Base-by-base conservation (phyloP, 2,888 invertebrate genomes). In the Melanophora roralis region DNA sequence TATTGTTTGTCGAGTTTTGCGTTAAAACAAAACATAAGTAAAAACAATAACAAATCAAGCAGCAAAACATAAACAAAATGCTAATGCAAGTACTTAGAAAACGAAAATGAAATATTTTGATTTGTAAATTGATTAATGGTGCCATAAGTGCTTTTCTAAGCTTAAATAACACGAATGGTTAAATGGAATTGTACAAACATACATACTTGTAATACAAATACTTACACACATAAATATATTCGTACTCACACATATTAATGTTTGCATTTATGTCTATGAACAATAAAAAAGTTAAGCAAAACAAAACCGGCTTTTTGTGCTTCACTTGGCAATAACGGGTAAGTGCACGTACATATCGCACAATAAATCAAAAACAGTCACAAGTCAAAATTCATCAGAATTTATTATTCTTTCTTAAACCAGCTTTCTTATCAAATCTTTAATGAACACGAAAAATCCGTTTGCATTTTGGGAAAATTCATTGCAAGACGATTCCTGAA, bases 101-200 rank as follows among this genome's bases (percentile, higher is more conserved):
- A 72, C 34, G 75, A 76, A 76, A 80, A 76, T 68, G 72, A 80
- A 80, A 80, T 72, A 76, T 76, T 80, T 80, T 80, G 80, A 80
- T 80, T 80, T 80, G 76, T 76, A 76, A 80, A 80, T 80, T 80
- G 80, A 80, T 80, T 80, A 80, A 80, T 80, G 80, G 80, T 80
- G 80, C 80, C 80, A 80, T 80, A 80, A 76, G 76, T 80, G 80
- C 76, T 68, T 80, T 72, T 27, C 76, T 64, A 80, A 76, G 72
- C 76, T 76, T 68, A 73, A 76, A 73, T 55, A 75, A 53, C 65
- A 72, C 68, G 76, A 27, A 67, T 64, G 62, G 72, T 49, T 68
- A 60, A 79, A 71, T 78, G 67, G 62, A 68, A 43, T 62, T n/a
- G n/a, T n/a, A n/a, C n/a, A n/a, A n/a, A n/a, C n/a, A n/a, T n/a